Base-by-base conservation (phyloP, 2,797 vertebrate genomes). In the Bradypodion ventrale region DNA sequence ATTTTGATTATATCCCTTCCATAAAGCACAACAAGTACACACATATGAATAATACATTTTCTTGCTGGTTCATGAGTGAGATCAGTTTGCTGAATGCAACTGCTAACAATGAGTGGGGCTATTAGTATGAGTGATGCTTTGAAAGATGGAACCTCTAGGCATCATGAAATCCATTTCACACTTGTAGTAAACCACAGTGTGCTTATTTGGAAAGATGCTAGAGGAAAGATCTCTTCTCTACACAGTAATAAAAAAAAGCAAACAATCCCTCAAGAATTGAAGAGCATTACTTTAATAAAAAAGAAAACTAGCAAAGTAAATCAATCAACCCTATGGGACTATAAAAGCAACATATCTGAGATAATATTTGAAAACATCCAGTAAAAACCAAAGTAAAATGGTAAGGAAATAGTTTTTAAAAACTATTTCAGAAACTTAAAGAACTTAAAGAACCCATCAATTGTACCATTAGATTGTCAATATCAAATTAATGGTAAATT, bases 161-260 rank as follows among this genome's bases (percentile, higher is more conserved):
- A 35, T 40, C 29, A 49, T 15, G 59, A 35, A 84, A n/a, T 1
- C 42, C 21, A 77, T 25, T 83, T 83, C 23, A n/a, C 25, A 29
- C 56, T 63, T 49, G 75, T 60, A 78, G 32, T 49, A 78, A 83
- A 70, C 44, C 52, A 69, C 15, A 63, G 16, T 37, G 40, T 32
- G 63, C 75, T n/a, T 63, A 72, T 78, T 52, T 63, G 42, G 63
- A 78, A 65, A 46, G 32, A 59, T 75, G 46, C 60, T 80, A 80
- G 62, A 78, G 32, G 75, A 35, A 62, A 78, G 62, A 76, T 63
- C 4, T n/a, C 27, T 63, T 78, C 75, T 23, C 15, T 73, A 49
- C n/a, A 66, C 46, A 84, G 68, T 84, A 78, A 44, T 83, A 69
- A 32, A 83, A 46, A 65, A 40, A n/a, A 65, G 40, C 8, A 78